Conservation (phyloP, 53 echinoderm and acorn worm species). For the Antedon mediterranea region DNA sequence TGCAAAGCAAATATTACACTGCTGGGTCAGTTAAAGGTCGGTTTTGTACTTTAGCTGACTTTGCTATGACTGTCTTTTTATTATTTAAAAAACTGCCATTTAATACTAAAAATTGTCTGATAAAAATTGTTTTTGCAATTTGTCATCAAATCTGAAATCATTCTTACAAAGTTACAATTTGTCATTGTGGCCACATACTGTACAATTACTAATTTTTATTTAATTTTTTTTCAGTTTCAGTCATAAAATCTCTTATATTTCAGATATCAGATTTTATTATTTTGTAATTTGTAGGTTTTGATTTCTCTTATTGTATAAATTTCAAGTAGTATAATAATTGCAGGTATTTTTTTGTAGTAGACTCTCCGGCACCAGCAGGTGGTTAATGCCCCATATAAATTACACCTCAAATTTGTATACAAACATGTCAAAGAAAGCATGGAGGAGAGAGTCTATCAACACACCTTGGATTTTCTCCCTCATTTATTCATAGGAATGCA, state of each 20-base stretch:
- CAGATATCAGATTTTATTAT: no score
- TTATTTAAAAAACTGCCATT: no score
- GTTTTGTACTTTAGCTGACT: background rate
- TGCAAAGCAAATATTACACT: background rate
- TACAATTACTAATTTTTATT: no score
- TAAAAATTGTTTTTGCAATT: no score
- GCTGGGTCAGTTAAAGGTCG: background rate
- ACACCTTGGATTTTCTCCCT: background rate
- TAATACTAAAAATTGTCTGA: no score
- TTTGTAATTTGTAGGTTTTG: background rate
- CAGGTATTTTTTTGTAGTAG: background rate
- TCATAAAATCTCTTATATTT: no score
- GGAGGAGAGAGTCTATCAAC: background rate
- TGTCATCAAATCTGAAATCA: no score
- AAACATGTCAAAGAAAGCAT: background rate
- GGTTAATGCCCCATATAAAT: background rate
- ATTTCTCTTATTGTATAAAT: background rate
- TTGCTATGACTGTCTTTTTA: no score
- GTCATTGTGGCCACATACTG: no score
- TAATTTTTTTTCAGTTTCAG: no score
- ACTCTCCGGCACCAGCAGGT: background rate
- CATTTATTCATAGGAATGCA: background rate
- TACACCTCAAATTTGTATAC: background rate
- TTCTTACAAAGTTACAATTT: no score
- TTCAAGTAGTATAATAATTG: background rate